Conservation (phyloP, 1,140 invertebrate genomes). For the Drosophila subobscura region DNA sequence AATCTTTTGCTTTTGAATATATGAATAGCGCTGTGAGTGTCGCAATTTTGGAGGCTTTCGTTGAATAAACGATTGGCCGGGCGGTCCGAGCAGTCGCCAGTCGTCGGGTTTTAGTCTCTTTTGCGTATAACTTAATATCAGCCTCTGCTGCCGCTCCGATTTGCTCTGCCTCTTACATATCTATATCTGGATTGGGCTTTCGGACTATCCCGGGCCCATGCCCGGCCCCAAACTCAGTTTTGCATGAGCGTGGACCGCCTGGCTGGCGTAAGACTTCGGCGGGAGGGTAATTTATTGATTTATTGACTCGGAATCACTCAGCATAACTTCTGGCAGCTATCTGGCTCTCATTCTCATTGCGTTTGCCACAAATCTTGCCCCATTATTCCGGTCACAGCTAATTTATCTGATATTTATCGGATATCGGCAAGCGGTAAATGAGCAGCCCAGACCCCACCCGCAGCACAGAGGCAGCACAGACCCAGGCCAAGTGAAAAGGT, state of each 20-base stretch:
- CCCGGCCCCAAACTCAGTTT: slow-evolving; percentile 33
- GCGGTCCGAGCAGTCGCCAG: slow-evolving; percentile 4
- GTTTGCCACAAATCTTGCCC: slow-evolving; percentile 23
- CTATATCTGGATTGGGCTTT: slow-evolving; percentile 31
- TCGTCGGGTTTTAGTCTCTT: slow-evolving; percentile 47
- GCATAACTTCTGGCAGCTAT: slow-evolving; percentile 68
- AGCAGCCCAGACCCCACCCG: not conserved
- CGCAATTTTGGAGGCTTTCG: slow-evolving; percentile 65
- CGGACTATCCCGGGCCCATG: slow-evolving; percentile 42
- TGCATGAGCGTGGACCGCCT: slow-evolving; percentile 34
- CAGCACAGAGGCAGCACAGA: no score
- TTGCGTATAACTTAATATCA: slow-evolving; percentile 73
- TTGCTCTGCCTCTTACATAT: slow-evolving; percentile 12
- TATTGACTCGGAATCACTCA: slow-evolving; percentile 79
- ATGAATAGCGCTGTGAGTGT: slow-evolving; percentile 68
- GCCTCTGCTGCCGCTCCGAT: slow-evolving; percentile 25
- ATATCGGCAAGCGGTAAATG: slow-evolving; percentile 10
- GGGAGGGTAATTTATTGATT: slow-evolving; percentile 75
- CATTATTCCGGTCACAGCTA: slow-evolving; percentile 57
- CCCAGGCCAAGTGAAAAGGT: no score
- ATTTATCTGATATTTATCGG: slow-evolving; percentile 51
- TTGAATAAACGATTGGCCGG: slow-evolving; percentile 66
- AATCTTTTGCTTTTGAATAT: slow-evolving; percentile 72
- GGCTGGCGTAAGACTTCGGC: slow-evolving; percentile 21
- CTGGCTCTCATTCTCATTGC: slow-evolving; percentile 23